These are phyloP conservation scores for Drosophila mayaguana DNA, from an alignment of 2,888 invertebrate genomes.

Conservation along the genomic window DNA sequence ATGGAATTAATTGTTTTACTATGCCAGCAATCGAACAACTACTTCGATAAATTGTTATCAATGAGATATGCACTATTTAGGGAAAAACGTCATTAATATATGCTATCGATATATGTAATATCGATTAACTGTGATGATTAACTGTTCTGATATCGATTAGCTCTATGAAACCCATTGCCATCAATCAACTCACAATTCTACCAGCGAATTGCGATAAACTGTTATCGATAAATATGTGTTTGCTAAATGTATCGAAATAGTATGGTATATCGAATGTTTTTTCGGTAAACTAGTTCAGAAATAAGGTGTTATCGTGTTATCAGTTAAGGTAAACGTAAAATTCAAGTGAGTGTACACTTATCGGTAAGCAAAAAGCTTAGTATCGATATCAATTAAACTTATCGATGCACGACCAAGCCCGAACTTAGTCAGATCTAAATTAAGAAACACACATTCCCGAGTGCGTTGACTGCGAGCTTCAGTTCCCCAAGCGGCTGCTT, in stretches of 20 bases:
- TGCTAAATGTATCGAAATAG: background rate
- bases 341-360: background rate
- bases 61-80: too few relatives aligned
- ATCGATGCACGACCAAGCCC: background rate
- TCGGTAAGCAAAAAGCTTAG: background rate
- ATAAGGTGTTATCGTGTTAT: background rate
- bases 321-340: background rate
- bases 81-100: background rate
- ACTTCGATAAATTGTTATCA: too few relatives aligned
- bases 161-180: too few relatives aligned
- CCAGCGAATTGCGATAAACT: background rate
- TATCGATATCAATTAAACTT: background rate
- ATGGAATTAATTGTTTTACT: too few relatives aligned
- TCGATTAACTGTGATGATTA: background rate
- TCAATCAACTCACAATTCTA: too few relatives aligned
- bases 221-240: background rate
- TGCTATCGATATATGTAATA: background rate
- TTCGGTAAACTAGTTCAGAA: background rate
- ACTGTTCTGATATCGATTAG: too few relatives aligned
- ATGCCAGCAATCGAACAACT: too few relatives aligned
- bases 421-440: slow-evolving; percentile 24
- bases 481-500: slow-evolving; percentile 54
- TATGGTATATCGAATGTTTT: background rate
- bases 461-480: slow-evolving; percentile 54
- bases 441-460: slow-evolving; percentile 31